Evolutionary conservation across 2,797 vertebrate genomes (phyloP).

Genomic region (Balearica regulorum): DNA sequence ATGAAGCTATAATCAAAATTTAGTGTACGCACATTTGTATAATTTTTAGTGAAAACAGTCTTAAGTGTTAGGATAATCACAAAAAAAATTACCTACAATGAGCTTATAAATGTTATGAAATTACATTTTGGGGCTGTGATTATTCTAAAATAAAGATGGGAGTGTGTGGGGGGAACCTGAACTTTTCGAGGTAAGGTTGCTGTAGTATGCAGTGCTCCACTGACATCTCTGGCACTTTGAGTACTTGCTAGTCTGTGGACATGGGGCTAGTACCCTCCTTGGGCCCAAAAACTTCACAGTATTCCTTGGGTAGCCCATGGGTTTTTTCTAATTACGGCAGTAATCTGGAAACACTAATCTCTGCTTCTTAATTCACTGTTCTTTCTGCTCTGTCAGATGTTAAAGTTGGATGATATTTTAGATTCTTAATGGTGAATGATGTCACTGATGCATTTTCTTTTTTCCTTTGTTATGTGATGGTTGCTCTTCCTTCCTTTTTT

Average conservation of each 20-base stretch:
- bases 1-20: neutral
- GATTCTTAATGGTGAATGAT: neutral
- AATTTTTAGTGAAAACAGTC: neutral
- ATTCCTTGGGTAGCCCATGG: neutral
- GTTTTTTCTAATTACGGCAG: neutral
- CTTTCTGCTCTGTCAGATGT: neutral
- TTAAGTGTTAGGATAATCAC: neutral
- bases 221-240: neutral
- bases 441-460: neutral
- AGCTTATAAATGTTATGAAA: neutral
- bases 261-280: neutral
- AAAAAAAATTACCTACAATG: neutral
- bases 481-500: neutral
- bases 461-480: neutral
- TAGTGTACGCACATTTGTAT: accelerated
- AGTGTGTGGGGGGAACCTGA: neutral
- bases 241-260: neutral
- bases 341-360: neutral
- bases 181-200: neutral
- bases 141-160: neutral
- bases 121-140: neutral
- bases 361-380: neutral
- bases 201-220: neutral
- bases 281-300: neutral
- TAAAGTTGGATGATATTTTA: neutral